Evolutionary conservation across 64 coral and sea anemone species (phyloP).

Genomic region (Porites australiensis): DNA sequence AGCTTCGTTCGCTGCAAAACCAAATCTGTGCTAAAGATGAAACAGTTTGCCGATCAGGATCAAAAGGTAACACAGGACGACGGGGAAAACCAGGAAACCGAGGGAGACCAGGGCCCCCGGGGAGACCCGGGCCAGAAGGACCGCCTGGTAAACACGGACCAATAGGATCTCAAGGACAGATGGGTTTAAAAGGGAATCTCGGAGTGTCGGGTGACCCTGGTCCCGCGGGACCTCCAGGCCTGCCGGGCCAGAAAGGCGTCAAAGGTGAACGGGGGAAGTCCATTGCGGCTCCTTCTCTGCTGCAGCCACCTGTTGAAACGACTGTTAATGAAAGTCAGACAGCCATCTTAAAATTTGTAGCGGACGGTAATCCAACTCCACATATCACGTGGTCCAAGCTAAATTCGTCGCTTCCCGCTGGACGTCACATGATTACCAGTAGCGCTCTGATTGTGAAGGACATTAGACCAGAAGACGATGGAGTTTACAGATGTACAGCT

Average conservation of each 20-base stretch:
- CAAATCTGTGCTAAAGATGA: too few species aligned
- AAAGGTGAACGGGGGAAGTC: conserved; percentile 42
- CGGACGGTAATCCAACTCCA: conserved; percentile 51
- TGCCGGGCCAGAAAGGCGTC: conserved; percentile 19
- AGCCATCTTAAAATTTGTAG: conserved; percentile 39
- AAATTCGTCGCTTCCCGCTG: neutral
- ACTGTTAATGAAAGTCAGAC: conserved; percentile 30
- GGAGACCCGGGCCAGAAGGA: conserved; percentile 1
- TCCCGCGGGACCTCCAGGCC: conserved; percentile 42
- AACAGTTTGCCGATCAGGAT: too few species aligned
- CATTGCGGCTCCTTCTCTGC: conserved; percentile 35
- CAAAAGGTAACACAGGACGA: too few species aligned
- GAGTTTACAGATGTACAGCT: conserved; percentile 50
- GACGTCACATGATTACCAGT: neutral
- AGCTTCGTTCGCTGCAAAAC: too few species aligned
- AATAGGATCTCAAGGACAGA: conserved; percentile 46
- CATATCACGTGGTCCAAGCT: conserved; percentile 31
- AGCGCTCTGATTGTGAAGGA: conserved; percentile 1
- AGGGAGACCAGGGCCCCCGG: conserved; percentile 10
- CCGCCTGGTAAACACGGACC: neutral
- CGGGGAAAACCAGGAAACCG: conserved; percentile 7
- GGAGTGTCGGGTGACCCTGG: conserved; percentile 37
- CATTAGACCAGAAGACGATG: conserved; percentile 12
- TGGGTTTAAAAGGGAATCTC: conserved; percentile 17
- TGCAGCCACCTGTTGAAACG: conserved; percentile 7